Evolutionary conservation across 2,888 invertebrate species (phyloP), one percentile per base, ranked within the genome.

Genomic region (Leptothorax acervorum): DNA sequence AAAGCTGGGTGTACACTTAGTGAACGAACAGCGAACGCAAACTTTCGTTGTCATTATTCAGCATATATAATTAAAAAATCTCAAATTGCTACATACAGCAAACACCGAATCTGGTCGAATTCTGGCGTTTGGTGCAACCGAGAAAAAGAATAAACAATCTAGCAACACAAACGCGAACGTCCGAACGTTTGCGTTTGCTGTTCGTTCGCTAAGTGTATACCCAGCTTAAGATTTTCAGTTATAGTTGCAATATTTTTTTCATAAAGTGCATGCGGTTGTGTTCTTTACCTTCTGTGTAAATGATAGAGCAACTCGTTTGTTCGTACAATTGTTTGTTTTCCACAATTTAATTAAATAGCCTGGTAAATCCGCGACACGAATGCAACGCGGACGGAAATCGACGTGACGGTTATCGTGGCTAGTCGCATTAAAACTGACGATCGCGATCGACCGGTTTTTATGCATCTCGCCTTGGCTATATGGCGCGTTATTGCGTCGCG

Each of bases 361-460:
- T 45, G 78, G 45, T 45, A 48, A 79, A 79, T 79, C 48, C 23
- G 57, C 48, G 60, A 45, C 31, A 35, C 31, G 48, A 23, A 57
- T 68, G 35, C n/a, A 45, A 71, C 18, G 57, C 35, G 31, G 23
- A 60, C 23, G 57, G 35, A 57, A 79, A 70, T 79, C 57, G 45
- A 71, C 71, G 79, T 48, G 60, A 78, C 68, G 57, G 23, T 60
- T 57, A 71, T 71, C 71, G 48, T 18, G 70, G 71, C 35, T 48
- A 79, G 71, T 79, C 70, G 71, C 79, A 71, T 60, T 79, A 60
- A 79, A 79, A 79, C 75, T 76, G 75, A 63, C 68, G 57, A 70
- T 23, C 23, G 11, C 57, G 45, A 79, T 71, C 79, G 79, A 79
- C 11, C 35, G 71, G 18, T 57, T 79, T 79, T 79, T 71, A 71